Conservation (phyloP, 2,888 invertebrate genomes). For the Pachliopta kotzebuea region DNA sequence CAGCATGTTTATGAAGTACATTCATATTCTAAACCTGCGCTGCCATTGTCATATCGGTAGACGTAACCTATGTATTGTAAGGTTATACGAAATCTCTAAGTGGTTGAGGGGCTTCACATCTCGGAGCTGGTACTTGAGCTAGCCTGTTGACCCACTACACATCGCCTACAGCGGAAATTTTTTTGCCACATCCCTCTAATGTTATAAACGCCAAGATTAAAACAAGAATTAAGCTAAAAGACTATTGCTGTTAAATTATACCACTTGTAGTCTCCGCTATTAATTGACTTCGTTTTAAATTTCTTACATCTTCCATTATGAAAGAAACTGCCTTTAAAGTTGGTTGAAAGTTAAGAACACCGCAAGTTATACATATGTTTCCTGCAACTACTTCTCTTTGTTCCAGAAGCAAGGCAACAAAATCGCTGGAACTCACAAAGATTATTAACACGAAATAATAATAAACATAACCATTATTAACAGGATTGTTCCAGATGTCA, state of each 20-base stretch:
- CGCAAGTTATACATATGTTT: too few species aligned
- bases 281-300: background rate
- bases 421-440: too few species aligned
- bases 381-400: too few species aligned
- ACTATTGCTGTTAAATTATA: background rate
- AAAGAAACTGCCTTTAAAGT: background rate
- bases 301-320: background rate
- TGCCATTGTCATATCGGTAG: slow-evolving; percentile 8
- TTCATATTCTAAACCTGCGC: slow-evolving; percentile 4
- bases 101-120: slow-evolving; percentile 62
- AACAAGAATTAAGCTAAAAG: background rate
- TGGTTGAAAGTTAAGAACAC: background rate
- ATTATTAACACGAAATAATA: too few species aligned
- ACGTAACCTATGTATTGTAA: slow-evolving; percentile 23
- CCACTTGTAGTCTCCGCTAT: background rate
- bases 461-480: too few species aligned
- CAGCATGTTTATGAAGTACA: background rate
- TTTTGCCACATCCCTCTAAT: slow-evolving; percentile 53
- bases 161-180: slow-evolving; percentile 63
- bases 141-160: slow-evolving; percentile 73
- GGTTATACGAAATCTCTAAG: slow-evolving; percentile 54
- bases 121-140: slow-evolving; percentile 60
- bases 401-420: too few species aligned
- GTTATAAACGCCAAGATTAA: slow-evolving; percentile 46
- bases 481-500: too few species aligned